These are phyloP conservation scores for Chamaetylas fuelleborni DNA, from an alignment of 2,113 vertebrate species.

Conservation along the genomic window DNA sequence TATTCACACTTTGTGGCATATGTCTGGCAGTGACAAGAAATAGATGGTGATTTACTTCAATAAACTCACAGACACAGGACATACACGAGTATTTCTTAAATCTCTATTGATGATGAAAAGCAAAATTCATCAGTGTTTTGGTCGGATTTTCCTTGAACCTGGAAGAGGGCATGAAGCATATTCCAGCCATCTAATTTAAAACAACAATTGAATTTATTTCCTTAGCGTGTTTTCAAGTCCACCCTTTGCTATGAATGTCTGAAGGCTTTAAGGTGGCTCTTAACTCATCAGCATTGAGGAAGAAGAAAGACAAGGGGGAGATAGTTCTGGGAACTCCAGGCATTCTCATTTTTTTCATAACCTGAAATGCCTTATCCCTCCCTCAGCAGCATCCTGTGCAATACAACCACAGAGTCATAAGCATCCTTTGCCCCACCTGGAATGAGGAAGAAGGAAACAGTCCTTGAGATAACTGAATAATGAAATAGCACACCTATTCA, in stretches of 20 bases:
- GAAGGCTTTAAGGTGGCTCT: neutral
- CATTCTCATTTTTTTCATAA: neutral
- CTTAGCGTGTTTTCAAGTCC: neutral
- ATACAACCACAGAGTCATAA: neutral
- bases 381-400: rapidly evolving
- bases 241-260: neutral
- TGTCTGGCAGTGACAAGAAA: neutral
- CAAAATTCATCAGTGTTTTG: neutral
- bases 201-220: neutral
- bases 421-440: neutral
- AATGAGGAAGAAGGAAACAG: neutral
- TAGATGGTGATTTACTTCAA: neutral
- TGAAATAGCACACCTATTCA: neutral
- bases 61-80: neutral
- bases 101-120: neutral
- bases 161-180: neutral
- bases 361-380: neutral
- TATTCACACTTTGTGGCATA: rapidly evolving
- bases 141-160: neutral
- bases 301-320: neutral
- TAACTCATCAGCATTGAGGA: neutral
- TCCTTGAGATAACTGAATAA: neutral
- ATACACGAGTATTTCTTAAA: neutral
- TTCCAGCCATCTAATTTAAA: neutral
- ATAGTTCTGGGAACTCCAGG: neutral